A percentile compares a stretch with the other conserved stretches of the same genome.
Conservation (phyloP, 2,888 invertebrate genomes). For the Osedax frankpressi region DNA sequence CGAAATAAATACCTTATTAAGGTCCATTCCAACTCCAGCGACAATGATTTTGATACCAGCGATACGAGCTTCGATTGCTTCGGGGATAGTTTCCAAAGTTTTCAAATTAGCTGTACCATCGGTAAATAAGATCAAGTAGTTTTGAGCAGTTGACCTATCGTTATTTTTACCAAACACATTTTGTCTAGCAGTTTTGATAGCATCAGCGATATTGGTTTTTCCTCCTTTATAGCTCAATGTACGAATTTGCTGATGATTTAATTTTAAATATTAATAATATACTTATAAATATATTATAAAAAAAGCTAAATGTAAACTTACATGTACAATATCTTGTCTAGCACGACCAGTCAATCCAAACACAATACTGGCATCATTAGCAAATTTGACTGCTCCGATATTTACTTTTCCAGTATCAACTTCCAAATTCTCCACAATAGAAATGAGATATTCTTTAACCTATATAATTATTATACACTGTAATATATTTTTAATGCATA, state of each 20-base stretch:
- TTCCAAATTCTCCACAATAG: slow-evolving; percentile 9
- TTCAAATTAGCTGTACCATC: slow-evolving; percentile 23
- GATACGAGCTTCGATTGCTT: slow-evolving; percentile 18
- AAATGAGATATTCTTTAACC: slow-evolving; percentile 1
- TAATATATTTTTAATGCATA: no score
- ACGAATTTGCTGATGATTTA: slow-evolving; percentile 5
- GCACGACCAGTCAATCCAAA: slow-evolving; percentile 18
- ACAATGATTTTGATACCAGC: slow-evolving; percentile 16
- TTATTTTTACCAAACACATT: not conserved
- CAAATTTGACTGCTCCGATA: slow-evolving; percentile 22
- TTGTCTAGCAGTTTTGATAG: slow-evolving; percentile 3
- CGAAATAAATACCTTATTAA: no score
- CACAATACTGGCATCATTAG: slow-evolving; percentile 14
- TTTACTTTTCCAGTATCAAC: not conserved
- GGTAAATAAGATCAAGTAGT: slow-evolving; percentile 22
- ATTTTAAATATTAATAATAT: no score
- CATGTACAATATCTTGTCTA: slow-evolving; percentile 17
- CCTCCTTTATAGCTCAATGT: slow-evolving; percentile 5
- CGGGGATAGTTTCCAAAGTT: slow-evolving; percentile 18
- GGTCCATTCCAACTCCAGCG: slow-evolving; percentile 15
- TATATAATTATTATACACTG: no score
- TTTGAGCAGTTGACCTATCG: slow-evolving; percentile 19
- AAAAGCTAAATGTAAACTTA: no score
- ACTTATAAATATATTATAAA: no score
- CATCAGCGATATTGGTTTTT: slow-evolving; percentile 12